Conservation (phyloP, 2,113 vertebrate genomes). For the Indicator maculatus region DNA sequence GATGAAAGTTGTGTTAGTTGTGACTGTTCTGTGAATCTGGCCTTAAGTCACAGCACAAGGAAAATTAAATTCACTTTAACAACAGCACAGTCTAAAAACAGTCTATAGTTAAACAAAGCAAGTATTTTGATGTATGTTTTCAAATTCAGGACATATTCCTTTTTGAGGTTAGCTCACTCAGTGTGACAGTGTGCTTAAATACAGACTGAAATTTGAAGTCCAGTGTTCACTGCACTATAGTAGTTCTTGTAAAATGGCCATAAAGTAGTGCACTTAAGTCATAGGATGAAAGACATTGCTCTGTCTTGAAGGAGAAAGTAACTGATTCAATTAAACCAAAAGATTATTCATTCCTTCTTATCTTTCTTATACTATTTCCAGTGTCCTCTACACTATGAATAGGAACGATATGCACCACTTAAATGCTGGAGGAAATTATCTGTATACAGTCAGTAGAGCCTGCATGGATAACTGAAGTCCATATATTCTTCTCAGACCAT, state of each 20-base stretch:
- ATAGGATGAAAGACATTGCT: neutral
- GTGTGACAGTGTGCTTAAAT: neutral
- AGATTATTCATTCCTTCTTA: neutral
- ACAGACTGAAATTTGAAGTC: neutral
- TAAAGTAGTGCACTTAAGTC: neutral
- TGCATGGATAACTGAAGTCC: neutral
- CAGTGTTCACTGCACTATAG: neutral
- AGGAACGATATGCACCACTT: neutral
- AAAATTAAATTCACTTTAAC: neutral
- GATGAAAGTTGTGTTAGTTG: neutral
- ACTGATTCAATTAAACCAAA: neutral
- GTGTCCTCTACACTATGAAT: neutral
- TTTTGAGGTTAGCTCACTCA: neutral
- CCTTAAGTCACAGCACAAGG: neutral
- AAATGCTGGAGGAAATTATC: neutral
- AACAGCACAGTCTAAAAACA: neutral
- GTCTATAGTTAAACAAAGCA: neutral
- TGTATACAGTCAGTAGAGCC: neutral
- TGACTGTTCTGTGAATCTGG: neutral
- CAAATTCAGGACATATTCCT: neutral
- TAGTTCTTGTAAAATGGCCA: neutral
- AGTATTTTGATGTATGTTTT: neutral
- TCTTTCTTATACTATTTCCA: neutral
- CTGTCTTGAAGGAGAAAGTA: constrained; percentile 1
- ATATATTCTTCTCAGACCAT: neutral